Conservation (phyloP, 2,797 vertebrate genomes). For the Staurois parvus region DNA sequence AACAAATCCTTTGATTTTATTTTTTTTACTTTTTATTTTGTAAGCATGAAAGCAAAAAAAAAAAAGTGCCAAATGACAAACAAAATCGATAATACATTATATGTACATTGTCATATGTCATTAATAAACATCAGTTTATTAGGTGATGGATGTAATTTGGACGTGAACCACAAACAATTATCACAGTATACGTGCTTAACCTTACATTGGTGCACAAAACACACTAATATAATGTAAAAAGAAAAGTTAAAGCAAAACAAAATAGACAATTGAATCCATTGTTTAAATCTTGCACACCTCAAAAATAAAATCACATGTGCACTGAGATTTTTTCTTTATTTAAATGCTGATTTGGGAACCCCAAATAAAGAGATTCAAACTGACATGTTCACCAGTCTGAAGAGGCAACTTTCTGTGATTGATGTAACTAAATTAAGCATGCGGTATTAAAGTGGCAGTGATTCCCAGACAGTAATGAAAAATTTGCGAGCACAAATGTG, state of each 20-base stretch:
- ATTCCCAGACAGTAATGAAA: constrained; percentile 1
- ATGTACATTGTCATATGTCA: constrained; percentile 61
- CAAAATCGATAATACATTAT: constrained; percentile 66
- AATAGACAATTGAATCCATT: constrained; percentile 69
- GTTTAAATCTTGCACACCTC: constrained; percentile 70
- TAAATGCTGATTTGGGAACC: constrained; percentile 3
- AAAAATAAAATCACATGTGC: constrained; percentile 24
- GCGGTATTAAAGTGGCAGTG: constrained; percentile 51
- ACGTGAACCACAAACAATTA: constrained; percentile 90
- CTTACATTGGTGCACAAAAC: constrained; percentile 87
- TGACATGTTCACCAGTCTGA: constrained; percentile 20
- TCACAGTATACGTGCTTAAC: constrained; percentile 91
- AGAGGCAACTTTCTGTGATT: constrained; percentile 64
- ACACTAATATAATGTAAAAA: constrained; percentile 69
- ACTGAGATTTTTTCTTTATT: constrained; percentile 39
- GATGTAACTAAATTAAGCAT: constrained; percentile 60
- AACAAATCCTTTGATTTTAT: constrained; percentile 51
- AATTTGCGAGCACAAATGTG: constrained; percentile 21
- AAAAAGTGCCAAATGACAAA: constrained; percentile 64
- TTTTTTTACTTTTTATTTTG: constrained; percentile 67
- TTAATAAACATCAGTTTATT: constrained; percentile 58
- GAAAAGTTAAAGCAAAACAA: constrained; percentile 68
- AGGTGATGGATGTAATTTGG: constrained; percentile 60
- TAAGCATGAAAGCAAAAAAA: constrained; percentile 67
- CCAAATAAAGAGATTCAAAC: constrained; percentile 18